Evolutionary conservation across 2,888 invertebrate genomes (phyloP), one percentile per base, ranked within the genome.

Genomic region (Labia minor): DNA sequence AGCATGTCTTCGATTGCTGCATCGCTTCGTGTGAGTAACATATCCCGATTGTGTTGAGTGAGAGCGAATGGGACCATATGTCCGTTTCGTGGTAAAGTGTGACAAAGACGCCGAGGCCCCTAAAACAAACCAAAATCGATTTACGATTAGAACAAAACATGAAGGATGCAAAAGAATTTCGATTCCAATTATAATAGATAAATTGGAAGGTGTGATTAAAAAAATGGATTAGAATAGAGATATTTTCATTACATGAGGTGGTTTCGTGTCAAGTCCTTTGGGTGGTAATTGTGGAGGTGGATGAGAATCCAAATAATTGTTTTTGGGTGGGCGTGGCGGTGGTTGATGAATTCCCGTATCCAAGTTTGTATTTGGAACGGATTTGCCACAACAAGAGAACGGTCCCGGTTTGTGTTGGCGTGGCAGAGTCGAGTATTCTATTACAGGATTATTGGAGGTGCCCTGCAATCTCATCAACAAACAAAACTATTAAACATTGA

Each of bases 391-490:
- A 74, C 87, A 88, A 1, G 87, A 87, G 74, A 88, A 88, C 75
- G 86, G 65, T 2, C 68, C 83, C 67, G 85, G 85, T 78, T 86
- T 87, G 49, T 49, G 49, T 49, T 49, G 49, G 62, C 88, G 80
- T 75, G 88, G 87, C 2, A 88, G 84, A 0, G 88, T 88, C 0
- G 87, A 83, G 73, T 88, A 88, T 73, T 88, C 87, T 73, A 88
- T 87, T 49, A 87, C 49, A 49, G 49, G 49, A 26, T 26, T 26
- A 16, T 16, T 4, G 3, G 49, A 49, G 3, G 21, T 33, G 21
- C 64, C 64, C 64, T 64, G 21, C 10, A 64, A 64, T n/a, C n/a
- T n/a, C n/a, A 64, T 14, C 19, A 21, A n/a, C 16, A 21, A 11
- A 62, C n/a, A 62, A 18, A 26, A 18, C 21, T 21, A 11, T 26